phyloP scores from a whole-genome alignment of 92 coral and sea anemone species.

The Heteractis magnifica region DNA sequence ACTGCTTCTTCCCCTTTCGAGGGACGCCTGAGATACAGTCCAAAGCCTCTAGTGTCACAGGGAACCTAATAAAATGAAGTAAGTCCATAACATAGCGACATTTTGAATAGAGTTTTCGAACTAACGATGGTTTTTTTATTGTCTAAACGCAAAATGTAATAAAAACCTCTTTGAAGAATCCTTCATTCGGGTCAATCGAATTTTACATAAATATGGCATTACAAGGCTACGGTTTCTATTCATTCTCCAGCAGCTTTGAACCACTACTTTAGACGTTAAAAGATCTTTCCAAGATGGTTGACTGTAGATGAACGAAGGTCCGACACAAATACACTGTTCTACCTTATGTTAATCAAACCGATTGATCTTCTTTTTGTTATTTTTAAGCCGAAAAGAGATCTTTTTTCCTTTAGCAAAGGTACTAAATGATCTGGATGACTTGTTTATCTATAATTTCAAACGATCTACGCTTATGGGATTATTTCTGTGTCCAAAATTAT shows the following conservation, averaged over 20 bases:
- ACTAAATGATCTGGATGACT: background rate
- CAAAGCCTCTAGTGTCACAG: slow-evolving; percentile 12
- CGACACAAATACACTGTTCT: background rate
- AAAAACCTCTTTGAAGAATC: slow-evolving; percentile 2
- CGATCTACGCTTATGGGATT: slow-evolving; percentile 16
- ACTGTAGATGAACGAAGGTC: background rate
- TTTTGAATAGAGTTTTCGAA: background rate
- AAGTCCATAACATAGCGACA: slow-evolving; percentile 1
- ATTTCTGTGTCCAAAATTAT: slow-evolving; percentile 1
- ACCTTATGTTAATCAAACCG: background rate
- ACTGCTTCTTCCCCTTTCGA: slow-evolving; percentile 17
- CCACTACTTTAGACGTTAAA: background rate
- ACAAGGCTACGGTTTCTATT: background rate
- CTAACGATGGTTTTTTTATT: slow-evolving; percentile 15
- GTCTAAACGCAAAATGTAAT: background rate
- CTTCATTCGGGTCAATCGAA: slow-evolving; percentile 3
- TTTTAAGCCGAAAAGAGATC: background rate
- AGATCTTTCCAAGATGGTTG: slow-evolving; percentile 1
- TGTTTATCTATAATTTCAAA: background rate
- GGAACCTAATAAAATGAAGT: slow-evolving; percentile 22
- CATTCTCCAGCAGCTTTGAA: slow-evolving; percentile 27
- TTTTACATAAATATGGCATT: background rate
- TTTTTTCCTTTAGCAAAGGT: background rate
- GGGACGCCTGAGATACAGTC: slow-evolving; percentile 13
- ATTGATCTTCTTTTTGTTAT: background rate